Evolutionary conservation across 2,797 vertebrate genomes (phyloP).

Genomic region (Sebastes matsubarae): DNA sequence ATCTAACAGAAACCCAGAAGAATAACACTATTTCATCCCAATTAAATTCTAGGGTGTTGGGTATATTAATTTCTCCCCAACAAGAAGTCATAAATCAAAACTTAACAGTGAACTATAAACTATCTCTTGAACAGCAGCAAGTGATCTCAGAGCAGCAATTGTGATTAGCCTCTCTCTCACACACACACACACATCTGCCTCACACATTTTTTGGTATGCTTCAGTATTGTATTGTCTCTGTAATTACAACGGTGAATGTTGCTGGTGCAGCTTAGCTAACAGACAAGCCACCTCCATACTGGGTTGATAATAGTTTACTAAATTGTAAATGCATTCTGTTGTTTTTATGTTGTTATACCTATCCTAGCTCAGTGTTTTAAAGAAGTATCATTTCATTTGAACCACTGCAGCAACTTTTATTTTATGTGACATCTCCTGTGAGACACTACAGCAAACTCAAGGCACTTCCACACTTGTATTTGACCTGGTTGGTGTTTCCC

Average conservation of each 20-base stretch:
- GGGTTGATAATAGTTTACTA: not conserved
- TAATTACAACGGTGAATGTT: not conserved
- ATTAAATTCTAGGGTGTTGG: slow-evolving; percentile 5
- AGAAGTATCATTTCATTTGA: not conserved
- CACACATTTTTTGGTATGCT: not conserved
- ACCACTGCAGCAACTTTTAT: not conserved
- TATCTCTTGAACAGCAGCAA: not conserved
- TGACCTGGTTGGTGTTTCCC: not conserved
- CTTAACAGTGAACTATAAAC: slow-evolving; percentile 5
- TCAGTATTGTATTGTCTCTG: not conserved
- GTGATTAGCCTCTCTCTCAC: not conserved
- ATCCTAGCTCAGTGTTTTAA: not conserved
- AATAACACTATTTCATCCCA: slow-evolving; percentile 11
- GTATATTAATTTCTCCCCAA: slow-evolving; percentile 15
- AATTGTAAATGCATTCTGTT: not conserved
- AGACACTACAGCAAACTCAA: not conserved
- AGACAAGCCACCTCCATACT: not conserved
- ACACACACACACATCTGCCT: not conserved
- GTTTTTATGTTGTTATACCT: not conserved
- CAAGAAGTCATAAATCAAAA: slow-evolving; percentile 20
- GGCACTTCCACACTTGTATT: not conserved
- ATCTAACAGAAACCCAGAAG: not conserved
- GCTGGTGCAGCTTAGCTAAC: not conserved
- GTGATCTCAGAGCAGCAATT: not conserved
- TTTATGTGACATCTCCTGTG: not conserved